phyloP scores from a whole-genome alignment of 2,888 invertebrate genomes.

The Ditula angustiorana region DNA sequence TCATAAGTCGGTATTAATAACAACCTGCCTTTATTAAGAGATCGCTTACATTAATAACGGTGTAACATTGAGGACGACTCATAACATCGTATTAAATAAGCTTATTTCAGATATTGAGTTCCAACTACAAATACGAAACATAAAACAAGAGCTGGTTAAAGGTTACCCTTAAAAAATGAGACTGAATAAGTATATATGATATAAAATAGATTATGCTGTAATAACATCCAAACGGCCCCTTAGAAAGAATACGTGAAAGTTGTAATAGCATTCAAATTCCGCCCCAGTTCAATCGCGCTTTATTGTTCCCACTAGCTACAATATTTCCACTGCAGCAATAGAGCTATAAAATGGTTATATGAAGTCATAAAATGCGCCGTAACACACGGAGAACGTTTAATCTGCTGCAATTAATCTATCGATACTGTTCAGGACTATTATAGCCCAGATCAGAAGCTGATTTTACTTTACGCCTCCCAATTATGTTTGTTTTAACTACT shows the following conservation, averaged over 20 bases:
- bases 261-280: conserved; percentile 33
- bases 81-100: not conserved
- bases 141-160: not conserved
- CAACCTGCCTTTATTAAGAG: not conserved
- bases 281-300: conserved; percentile 34
- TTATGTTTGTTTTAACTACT: conserved; percentile 18
- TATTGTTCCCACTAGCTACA: conserved; percentile 34
- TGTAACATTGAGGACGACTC: not conserved
- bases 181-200: not conserved
- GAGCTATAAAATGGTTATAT: conserved; percentile 39
- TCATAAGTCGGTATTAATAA: not conserved
- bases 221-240: conserved; percentile 33
- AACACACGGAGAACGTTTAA: conserved; percentile 33
- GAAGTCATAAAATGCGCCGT: conserved; percentile 31
- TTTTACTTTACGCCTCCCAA: conserved; percentile 28
- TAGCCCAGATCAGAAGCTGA: conserved; percentile 25
- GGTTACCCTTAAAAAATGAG: not conserved
- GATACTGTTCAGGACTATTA: conserved; percentile 31
- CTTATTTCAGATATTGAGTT: not conserved
- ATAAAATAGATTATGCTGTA: conserved; percentile 27
- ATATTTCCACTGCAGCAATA: conserved; percentile 40
- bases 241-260: conserved; percentile 33
- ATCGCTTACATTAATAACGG: not conserved
- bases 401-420: conserved; percentile 37
- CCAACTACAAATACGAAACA: not conserved